These are phyloP conservation scores for Dermatemys mawii DNA, from an alignment of 2,113 vertebrate species.

Conservation along the genomic window DNA sequence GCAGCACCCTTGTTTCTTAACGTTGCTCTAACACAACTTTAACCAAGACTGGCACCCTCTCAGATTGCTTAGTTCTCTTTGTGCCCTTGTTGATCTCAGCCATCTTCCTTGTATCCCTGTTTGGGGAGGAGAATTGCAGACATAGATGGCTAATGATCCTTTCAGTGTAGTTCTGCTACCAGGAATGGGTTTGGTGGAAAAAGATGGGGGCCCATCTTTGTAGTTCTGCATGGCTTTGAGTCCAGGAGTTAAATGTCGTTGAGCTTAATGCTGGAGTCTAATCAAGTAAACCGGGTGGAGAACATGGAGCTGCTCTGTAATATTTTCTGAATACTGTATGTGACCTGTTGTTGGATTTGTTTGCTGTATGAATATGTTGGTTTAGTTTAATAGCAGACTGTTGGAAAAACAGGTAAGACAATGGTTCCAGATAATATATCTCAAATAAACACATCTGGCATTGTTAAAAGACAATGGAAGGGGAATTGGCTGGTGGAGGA, in stretches of 20 bases:
- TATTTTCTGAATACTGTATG: not conserved
- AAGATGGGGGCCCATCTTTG: not conserved
- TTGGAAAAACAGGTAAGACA: conserved; percentile 49
- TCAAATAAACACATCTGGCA: not conserved
- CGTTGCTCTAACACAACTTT: not conserved
- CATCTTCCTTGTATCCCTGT: not conserved
- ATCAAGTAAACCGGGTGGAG: not conserved
- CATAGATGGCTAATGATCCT: not conserved
- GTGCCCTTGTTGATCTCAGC: not conserved
- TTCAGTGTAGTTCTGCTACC: not conserved
- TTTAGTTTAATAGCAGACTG: conserved; percentile 40
- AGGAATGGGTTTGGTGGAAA: not conserved
- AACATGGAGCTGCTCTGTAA: not conserved
- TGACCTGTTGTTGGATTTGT: conserved; percentile 5
- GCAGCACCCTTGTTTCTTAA: not conserved
- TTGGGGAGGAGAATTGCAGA: not conserved
- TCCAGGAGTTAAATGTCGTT: not conserved
- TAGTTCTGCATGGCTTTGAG: not conserved
- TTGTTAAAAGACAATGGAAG: not conserved
- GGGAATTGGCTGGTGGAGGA: not conserved
- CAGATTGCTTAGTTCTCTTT: not conserved
- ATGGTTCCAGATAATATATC: conserved; percentile 9
- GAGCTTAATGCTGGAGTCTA: not conserved
- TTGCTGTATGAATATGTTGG: conserved; percentile 34
- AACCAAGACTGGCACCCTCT: not conserved